Evolutionary conservation across 35 echinoderm and acorn worm genomes (phyloP).

Genomic region (Strongylocentrotus purpuratus): DNA sequence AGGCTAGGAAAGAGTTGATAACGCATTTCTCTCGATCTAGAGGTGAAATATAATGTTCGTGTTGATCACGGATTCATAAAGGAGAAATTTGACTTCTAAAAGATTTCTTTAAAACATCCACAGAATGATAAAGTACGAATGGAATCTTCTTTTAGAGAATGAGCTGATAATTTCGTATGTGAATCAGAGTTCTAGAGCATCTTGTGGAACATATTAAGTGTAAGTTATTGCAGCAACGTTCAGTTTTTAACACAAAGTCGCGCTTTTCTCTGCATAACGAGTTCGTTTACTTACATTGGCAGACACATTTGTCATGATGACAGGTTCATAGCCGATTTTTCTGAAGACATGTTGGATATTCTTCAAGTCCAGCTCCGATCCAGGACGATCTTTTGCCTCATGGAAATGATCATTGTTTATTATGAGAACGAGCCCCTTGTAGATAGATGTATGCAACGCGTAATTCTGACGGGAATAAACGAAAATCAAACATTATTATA

Average conservation of each 20-base stretch:
- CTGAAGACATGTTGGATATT: constrained; percentile 15
- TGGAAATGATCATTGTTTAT: constrained; percentile 15
- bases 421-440: neutral
- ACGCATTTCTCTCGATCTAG: no score
- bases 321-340: neutral
- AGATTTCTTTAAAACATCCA: no score
- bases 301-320: neutral
- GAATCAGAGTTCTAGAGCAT: neutral
- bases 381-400: neutral
- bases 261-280: neutral
- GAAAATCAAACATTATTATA: neutral
- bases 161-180: neutral
- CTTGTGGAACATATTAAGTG: neutral
- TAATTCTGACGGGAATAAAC: neutral
- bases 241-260: neutral
- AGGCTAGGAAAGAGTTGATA: no score
- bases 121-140: neutral
- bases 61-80: no score
- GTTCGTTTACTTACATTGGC: neutral
- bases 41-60: no score
- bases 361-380: neutral
- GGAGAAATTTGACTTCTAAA: no score
- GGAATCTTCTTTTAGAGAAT: no score
- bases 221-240: neutral
- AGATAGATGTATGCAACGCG: neutral